Base-by-base conservation (phyloP, 92 coral and sea anemone genomes). In the Scolanthus callimorphus region DNA sequence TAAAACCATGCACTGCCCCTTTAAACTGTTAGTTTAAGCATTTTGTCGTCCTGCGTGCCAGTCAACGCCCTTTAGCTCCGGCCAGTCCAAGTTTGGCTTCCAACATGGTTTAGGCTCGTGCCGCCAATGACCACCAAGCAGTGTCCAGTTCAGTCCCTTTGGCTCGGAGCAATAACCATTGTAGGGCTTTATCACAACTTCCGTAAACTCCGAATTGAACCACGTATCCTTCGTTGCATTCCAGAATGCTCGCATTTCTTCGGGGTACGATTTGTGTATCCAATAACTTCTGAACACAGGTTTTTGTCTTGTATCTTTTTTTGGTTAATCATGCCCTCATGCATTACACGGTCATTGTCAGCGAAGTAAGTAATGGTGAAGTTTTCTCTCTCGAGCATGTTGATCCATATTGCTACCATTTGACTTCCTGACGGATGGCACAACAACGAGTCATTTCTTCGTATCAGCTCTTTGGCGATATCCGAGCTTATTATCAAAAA, bases 321-420 rank as follows among this genome's bases (percentile, higher is more conserved):
- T 15, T 63, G 44, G 10, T 17, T 2, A 20, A 27, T 15, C 20
- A 25, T 11, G 44, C n/a, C n/a, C n/a, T n/a, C n/a, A n/a, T 54
- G 70, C 0, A 49, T 54, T 51, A 63, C 29, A 12, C 70, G 26
- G 29, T 0, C 39, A 25, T 63, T 63, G 39, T 63, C 70, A 49
- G 70, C 24, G 38, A 63, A 63, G 51, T 63, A 63, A 13, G 70
- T 63, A 0, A 53, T 66, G 31, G 51, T 51, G 25, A 20, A n/a
- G 68, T 37, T 66, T 27, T 63, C 70, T 23, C 51, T 20, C 15
- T 63, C 70, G n/a, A 63, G 65, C n/a, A 31, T 28, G 24, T 63
- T 63, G 13, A 63, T 31, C 69, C 26, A 63, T 66, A 63, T 63
- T 20, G 67, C 70, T 51, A 63, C 27, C 70, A 63, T 63, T 25